Evolutionary conservation across 2,888 invertebrate species (phyloP), one percentile per base, ranked within the genome.

Genomic region (Melieria omissa): DNA sequence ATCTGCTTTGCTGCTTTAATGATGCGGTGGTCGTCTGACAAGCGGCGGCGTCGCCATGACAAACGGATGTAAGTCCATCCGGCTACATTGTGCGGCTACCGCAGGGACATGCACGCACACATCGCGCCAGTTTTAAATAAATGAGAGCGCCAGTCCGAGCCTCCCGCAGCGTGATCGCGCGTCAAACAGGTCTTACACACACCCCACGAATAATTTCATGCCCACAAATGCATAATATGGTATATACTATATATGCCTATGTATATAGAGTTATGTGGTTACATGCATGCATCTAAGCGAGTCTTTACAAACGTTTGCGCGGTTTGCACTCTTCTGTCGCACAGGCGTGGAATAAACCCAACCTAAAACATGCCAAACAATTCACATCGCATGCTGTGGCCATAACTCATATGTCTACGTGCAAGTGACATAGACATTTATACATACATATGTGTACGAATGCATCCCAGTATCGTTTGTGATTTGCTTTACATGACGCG

Each of bases 11-110:
- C 69, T 80, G 79, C 78, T 79, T 80, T 81, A 80, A 80, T 81
- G 78, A 75, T 81, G 79, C 75, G 78, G 71, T 76, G 77, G 76
- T 79, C 80, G 80, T 80, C 81, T 29, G n/a, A 80, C 78, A 77
- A 80, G 78, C 80, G 79, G 76, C 62, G 52, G 52, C 54, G 47
- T n/a, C 60, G n/a, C 49, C 75, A 54, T 80, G 78, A 76, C 73
- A 73, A 79, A 78, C 81, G 81, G 81, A 81, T 81, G 80, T 81
- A 80, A 81, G 78, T 79, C 80, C 79, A 81, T 81, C 81, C 81
- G 81, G 81, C 79, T 79, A 81, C 81, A 80, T 80, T 79, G 78
- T 80, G 79, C 77, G 79, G 79, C 78, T 71, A 72, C 71, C 68
- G 55, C 65, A 74, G 63, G 66, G 42, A 52, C 49, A 66, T 58